Percentiles rank a stretch among this genome's conserved stretches.
Evolutionary conservation across 2,113 vertebrate species (phyloP).

Genomic region (Mungos mungo): DNA sequence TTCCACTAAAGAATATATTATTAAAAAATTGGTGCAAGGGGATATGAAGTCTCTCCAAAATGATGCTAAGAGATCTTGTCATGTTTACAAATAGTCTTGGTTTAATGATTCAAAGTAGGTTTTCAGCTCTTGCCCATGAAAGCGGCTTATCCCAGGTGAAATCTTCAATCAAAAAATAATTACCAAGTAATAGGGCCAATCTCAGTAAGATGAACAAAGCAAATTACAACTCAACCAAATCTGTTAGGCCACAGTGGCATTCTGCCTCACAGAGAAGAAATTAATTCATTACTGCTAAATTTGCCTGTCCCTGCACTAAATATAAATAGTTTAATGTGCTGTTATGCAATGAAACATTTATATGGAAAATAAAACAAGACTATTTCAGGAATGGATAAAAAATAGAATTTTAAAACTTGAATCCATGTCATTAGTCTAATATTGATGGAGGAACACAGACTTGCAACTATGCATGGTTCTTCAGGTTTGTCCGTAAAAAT

Average conservation of each 20-base stretch:
- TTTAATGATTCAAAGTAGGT: constrained; percentile 70
- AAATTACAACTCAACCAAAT: constrained; percentile 75
- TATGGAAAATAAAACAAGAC: background rate
- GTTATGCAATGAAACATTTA: background rate
- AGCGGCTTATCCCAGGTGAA: constrained; percentile 77
- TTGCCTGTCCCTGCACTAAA: background rate
- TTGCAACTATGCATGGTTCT: background rate
- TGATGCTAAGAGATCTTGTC: constrained; percentile 66
- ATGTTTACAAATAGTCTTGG: constrained; percentile 79
- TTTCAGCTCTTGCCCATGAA: constrained; percentile 64
- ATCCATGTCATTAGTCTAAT: background rate
- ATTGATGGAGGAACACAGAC: background rate
- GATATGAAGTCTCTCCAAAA: constrained; percentile 73
- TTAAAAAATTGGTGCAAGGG: constrained; percentile 3
- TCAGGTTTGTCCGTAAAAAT: background rate
- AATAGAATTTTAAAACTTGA: background rate
- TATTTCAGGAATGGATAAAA: background rate
- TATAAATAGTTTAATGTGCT: background rate
- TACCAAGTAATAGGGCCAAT: constrained; percentile 68
- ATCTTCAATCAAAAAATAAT: constrained; percentile 80
- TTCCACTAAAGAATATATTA: constrained; percentile 38
- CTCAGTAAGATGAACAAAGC: constrained; percentile 76
- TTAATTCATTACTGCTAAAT: background rate
- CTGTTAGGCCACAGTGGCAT: constrained; percentile 38
- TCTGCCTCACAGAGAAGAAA: constrained; percentile 32